phyloP scores from a whole-genome alignment of 1,140 invertebrate genomes.

The Thaumatotibia leucotreta region DNA sequence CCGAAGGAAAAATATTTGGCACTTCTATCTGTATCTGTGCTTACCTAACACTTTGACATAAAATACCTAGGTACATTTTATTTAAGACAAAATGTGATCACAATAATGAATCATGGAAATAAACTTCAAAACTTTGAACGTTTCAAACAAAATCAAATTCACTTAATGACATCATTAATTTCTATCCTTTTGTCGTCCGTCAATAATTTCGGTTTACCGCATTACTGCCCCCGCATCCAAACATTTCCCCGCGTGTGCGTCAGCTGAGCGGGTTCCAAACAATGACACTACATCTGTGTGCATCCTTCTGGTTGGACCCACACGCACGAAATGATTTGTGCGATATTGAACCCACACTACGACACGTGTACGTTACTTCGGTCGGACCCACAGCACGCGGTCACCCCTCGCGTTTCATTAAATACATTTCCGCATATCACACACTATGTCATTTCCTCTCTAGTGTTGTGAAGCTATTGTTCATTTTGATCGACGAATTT shows the following conservation, averaged over 20 bases:
- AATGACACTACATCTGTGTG: slow-evolving; percentile 15
- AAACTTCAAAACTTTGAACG: not conserved
- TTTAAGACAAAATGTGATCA: too few relatives aligned
- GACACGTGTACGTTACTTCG: slow-evolving; percentile 28
- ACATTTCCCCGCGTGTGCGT: not conserved
- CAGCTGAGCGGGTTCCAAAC: not conserved
- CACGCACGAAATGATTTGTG: slow-evolving; percentile 15
- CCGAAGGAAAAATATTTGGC: too few relatives aligned
- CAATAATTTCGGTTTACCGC: slow-evolving; percentile 1
- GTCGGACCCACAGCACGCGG: slow-evolving; percentile 43
- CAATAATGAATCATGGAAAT: too few relatives aligned
- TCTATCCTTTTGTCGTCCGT: not conserved
- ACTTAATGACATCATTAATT: slow-evolving; percentile 4
- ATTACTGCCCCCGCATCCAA: slow-evolving; percentile 5
- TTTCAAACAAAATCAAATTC: not conserved
- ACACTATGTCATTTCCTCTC: slow-evolving; percentile 71
- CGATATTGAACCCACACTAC: not conserved
- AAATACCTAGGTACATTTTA: too few relatives aligned
- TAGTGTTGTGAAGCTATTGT: slow-evolving; percentile 34
- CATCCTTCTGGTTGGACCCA: slow-evolving; percentile 42
- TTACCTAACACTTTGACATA: too few relatives aligned
- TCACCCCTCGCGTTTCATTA: slow-evolving; percentile 71
- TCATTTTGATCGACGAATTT: slow-evolving; percentile 7
- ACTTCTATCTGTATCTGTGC: too few relatives aligned
- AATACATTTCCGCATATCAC: slow-evolving; percentile 75